A percentile compares a stretch with the other conserved stretches of the same genome.
phyloP scores from a whole-genome alignment of 2,113 vertebrate species.

The Nannospalax galili region DNA sequence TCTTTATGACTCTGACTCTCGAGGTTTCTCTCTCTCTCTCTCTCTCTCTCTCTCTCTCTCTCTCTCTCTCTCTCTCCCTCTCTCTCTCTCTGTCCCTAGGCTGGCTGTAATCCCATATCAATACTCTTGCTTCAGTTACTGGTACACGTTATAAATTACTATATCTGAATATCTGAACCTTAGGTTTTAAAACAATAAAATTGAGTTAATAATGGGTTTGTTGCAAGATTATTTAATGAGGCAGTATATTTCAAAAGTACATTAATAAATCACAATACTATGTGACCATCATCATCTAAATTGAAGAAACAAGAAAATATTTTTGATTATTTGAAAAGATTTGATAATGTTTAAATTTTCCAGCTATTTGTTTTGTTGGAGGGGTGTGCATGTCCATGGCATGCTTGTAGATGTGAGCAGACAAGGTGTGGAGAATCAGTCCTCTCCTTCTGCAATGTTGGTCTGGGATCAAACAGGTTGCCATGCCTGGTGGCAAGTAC shows the following conservation, averaged over 20 bases:
- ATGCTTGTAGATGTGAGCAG: background rate
- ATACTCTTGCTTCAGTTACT: background rate
- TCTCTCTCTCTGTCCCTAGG: background rate
- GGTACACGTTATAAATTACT: background rate
- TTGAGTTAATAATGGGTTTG: background rate
- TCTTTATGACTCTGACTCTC: background rate
- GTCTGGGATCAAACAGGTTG: background rate
- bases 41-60: too few relatives aligned
- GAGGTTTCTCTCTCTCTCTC: too few relatives aligned
- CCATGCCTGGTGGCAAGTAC: background rate
- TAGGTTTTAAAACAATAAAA: background rate
- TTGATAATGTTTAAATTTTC: background rate
- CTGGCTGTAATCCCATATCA: background rate
- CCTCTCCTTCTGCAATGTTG: background rate
- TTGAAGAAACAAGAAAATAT: background rate
- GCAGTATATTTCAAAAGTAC: background rate
- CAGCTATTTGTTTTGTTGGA: background rate
- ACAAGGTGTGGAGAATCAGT: background rate
- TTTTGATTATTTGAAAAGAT: background rate
- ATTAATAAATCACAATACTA: background rate
- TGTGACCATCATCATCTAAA: background rate
- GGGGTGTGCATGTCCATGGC: background rate
- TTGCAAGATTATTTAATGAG: background rate
- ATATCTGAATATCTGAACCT: background rate
- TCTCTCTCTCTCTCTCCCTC: too few relatives aligned